A percentile compares a stretch with the other conserved stretches of the same genome.
These are phyloP conservation scores for Schizopygopsis pylzovi DNA, from an alignment of 2,797 vertebrate genomes.

Conservation along the genomic window DNA sequence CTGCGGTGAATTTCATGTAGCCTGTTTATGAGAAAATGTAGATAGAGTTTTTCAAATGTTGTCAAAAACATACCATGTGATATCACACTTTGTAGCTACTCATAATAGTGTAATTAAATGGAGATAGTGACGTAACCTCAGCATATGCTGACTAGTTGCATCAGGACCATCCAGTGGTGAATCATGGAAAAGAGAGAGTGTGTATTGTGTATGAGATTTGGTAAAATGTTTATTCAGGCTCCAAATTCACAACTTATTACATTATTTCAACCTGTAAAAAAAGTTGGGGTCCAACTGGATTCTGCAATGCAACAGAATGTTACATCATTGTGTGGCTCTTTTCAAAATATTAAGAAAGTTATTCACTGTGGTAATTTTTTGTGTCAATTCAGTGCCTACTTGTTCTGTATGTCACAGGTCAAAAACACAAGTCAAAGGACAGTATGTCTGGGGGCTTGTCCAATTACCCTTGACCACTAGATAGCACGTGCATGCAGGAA, in stretches of 20 bases:
- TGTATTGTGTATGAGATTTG: background rate
- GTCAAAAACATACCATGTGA: background rate
- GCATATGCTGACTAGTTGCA: background rate
- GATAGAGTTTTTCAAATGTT: background rate
- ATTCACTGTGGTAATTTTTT: background rate
- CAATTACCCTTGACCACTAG: background rate
- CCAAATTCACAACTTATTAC: background rate
- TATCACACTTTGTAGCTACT: background rate
- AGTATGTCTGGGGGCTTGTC: background rate
- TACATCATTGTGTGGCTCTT: background rate
- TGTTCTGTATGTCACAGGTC: background rate
- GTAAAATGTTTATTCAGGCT: background rate
- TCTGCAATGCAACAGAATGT: background rate
- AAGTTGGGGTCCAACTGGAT: background rate
- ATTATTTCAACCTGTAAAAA: background rate
- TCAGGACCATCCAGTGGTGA: background rate
- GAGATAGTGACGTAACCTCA: background rate
- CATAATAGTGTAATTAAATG: background rate
- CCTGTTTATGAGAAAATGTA: background rate
- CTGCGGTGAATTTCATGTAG: background rate
- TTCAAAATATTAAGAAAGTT: background rate
- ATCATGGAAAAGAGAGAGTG: background rate
- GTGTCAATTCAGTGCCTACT: background rate
- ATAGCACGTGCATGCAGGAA: background rate
- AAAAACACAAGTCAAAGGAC: background rate